A percentile compares a stretch with the other conserved stretches of the same genome.
These are phyloP conservation scores for Polypterus senegalus DNA, from an alignment of 2,113 vertebrate genomes.

Conservation along the genomic window DNA sequence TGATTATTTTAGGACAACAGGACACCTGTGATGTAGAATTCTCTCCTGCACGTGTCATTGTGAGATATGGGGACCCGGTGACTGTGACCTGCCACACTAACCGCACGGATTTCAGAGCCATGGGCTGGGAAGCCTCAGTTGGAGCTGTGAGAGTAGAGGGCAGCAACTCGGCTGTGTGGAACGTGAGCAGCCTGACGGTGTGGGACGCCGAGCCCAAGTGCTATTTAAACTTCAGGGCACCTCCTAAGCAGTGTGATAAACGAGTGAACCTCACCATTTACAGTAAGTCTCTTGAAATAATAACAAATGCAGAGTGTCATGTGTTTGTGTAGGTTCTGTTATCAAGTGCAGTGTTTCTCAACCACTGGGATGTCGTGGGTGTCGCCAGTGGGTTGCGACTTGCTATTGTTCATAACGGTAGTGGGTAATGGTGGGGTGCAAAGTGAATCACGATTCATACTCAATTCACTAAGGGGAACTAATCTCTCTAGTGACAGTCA, in stretches of 20 bases:
- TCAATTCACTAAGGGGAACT: too few species aligned
- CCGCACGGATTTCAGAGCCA: not conserved
- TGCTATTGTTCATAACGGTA: too few species aligned
- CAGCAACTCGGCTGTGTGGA: not conserved
- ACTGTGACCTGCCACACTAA: not conserved
- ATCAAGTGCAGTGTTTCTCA: too few species aligned
- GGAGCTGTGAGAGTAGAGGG: not conserved
- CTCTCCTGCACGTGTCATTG: not conserved
- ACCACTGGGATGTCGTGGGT: too few species aligned
- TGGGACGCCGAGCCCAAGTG: conserved; percentile 1
- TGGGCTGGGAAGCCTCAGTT: conserved; percentile 1
- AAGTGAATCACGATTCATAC: too few species aligned
- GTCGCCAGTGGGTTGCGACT: too few species aligned
- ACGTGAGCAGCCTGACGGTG: not conserved
- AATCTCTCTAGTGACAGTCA: too few species aligned
- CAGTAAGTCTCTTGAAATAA: not conserved
- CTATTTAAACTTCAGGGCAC: not conserved
- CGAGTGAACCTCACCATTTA: not conserved
- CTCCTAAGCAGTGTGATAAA: not conserved
- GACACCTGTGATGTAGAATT: not conserved
- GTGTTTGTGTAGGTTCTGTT: too few species aligned
- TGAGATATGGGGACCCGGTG: conserved; percentile 1
- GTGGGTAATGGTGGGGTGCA: too few species aligned
- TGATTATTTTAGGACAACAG: not conserved
- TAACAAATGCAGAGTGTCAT: too few species aligned